Conservation (phyloP, 2,888 invertebrate species). For the Acrocyrtus sp. region DNA sequence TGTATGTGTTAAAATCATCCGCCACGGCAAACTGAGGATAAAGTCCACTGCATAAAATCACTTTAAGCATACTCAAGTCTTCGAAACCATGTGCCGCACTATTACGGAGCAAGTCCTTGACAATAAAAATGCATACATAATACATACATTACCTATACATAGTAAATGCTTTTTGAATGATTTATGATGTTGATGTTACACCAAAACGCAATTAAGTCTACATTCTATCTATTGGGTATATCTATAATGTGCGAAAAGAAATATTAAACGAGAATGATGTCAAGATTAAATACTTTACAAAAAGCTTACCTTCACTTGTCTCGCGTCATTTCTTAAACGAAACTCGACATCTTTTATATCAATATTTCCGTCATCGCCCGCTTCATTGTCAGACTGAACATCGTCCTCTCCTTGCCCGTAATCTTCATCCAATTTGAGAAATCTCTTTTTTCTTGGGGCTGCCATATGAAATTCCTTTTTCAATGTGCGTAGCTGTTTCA, state of each 20-base stretch:
- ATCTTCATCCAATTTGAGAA: constrained; percentile 73
- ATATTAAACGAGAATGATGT: not conserved
- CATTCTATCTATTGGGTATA: too few species aligned
- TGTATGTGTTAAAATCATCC: constrained; percentile 82
- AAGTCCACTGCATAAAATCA: constrained; percentile 89
- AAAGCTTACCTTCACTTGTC: constrained; percentile 73
- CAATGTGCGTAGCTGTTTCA: constrained; percentile 85
- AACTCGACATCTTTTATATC: constrained; percentile 91
- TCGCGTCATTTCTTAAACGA: constrained; percentile 79
- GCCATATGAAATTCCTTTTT: constrained; percentile 78
- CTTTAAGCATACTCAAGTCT: constrained; percentile 77
- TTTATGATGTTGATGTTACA: too few species aligned
- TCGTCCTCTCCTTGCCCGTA: constrained; percentile 75
- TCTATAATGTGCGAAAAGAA: too few species aligned
- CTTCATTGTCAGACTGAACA: constrained; percentile 69
- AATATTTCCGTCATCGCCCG: constrained; percentile 68
- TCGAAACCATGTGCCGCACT: constrained; percentile 74
- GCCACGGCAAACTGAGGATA: constrained; percentile 96
- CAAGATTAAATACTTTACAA: too few species aligned
- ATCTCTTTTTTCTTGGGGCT: constrained; percentile 77
- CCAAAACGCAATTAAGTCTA: too few species aligned
- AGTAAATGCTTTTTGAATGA: not conserved
- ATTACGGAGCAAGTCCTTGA: constrained; percentile 71
- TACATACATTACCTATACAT: not conserved
- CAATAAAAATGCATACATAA: too few species aligned